These are phyloP conservation scores for Hyppa rectilinea DNA, from an alignment of 2,888 invertebrate species.

Conservation along the genomic window DNA sequence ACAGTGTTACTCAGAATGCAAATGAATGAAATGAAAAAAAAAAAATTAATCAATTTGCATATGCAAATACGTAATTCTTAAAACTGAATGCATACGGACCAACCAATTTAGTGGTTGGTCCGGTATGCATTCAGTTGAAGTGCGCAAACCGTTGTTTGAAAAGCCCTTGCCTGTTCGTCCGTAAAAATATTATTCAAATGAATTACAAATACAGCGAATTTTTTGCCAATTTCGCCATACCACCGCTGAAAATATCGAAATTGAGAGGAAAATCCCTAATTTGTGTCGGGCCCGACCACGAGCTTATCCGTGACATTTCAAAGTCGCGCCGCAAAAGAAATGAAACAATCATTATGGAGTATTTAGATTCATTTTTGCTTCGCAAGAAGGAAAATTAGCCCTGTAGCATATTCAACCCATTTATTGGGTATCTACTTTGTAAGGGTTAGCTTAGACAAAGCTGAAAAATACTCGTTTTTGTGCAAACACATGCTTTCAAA, in stretches of 20 bases:
- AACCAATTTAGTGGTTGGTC: too few relatives aligned
- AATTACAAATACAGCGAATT: constrained; percentile 18
- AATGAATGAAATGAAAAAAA: too few relatives aligned
- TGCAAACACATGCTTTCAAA: background rate
- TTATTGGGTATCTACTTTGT: background rate
- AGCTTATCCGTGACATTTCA: constrained; percentile 37
- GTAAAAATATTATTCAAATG: constrained; percentile 38
- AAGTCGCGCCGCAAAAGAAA: constrained; percentile 41
- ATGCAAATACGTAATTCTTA: background rate
- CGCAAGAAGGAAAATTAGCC: background rate
- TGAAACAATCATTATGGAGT: constrained; percentile 28
- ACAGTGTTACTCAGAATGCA: background rate
- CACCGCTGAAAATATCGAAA: constrained; percentile 41
- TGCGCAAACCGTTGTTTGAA: constrained; percentile 27
- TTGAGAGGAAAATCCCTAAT: constrained; percentile 45
- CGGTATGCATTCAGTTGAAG: too few relatives aligned
- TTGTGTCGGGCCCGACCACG: constrained; percentile 32
- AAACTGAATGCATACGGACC: constrained; percentile 7
- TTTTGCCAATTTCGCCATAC: constrained; percentile 14
- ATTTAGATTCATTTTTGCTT: constrained; percentile 41
- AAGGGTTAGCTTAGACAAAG: background rate
- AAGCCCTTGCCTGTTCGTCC: constrained; percentile 9
- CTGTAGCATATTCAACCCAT: background rate
- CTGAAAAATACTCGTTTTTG: background rate
- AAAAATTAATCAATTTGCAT: too few relatives aligned